Evolutionary conservation across 35 echinoderm and acorn worm genomes (phyloP).

Genomic region (Apostichopus californicus): DNA sequence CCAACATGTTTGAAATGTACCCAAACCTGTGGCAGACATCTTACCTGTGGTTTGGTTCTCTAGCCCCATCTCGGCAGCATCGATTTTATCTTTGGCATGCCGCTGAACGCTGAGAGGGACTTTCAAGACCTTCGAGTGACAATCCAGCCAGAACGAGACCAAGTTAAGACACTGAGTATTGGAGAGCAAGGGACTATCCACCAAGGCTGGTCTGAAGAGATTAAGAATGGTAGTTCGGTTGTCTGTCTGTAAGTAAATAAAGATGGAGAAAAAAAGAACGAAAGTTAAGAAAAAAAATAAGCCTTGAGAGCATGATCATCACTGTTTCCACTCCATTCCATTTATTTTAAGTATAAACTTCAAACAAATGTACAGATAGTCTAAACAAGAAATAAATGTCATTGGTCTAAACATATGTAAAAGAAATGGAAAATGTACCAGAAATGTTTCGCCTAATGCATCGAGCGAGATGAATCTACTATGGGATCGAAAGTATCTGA

Average conservation of each 20-base stretch:
- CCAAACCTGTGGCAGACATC: background rate
- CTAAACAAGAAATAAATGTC: too few relatives aligned
- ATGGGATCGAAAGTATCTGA: too few relatives aligned
- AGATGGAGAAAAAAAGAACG: background rate
- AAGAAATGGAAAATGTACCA: too few relatives aligned
- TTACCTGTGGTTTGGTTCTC: conserved; percentile 58
- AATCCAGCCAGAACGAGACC: conserved; percentile 89
- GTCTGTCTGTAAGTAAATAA: conserved; percentile 61
- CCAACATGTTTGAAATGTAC: too few relatives aligned
- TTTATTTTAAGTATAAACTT: too few relatives aligned
- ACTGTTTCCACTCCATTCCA: too few relatives aligned
- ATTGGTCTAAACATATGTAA: too few relatives aligned
- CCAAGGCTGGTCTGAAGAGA: conserved; percentile 60
- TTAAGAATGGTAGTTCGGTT: conserved; percentile 77
- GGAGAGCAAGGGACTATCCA: conserved; percentile 67
- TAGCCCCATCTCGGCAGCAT: conserved; percentile 55
- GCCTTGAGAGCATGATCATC: background rate
- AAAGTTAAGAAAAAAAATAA: background rate
- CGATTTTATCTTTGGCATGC: conserved; percentile 44
- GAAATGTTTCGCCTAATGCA: too few relatives aligned
- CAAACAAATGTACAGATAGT: too few relatives aligned
- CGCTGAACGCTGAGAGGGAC: conserved; percentile 63
- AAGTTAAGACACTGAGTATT: conserved; percentile 77
- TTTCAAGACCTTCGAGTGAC: conserved; percentile 65
- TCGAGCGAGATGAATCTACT: too few relatives aligned